Base-by-base conservation (phyloP, 2,888 invertebrate species). In the Drosophila hamatofila region DNA sequence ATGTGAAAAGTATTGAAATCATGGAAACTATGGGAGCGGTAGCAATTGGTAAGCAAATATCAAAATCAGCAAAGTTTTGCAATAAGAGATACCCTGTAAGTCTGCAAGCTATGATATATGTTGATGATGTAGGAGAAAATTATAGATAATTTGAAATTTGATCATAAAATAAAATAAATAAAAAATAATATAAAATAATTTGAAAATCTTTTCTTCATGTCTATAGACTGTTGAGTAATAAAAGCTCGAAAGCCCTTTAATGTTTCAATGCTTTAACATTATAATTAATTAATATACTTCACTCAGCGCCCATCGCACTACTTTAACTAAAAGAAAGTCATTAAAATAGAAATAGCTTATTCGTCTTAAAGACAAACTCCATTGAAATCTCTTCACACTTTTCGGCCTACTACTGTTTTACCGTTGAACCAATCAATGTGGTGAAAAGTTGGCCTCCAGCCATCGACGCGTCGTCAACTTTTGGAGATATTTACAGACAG, bases 381-480 rank as follows among this genome's bases (percentile, higher is more conserved):
- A 14, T 35, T 55, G 48, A 33, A 7, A 51, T 9, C 37, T 14
- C n/a, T 37, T 33, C 16, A 52, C 18, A 44, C 18, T 52, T 68
- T 33, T 69, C 62, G 63, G 79, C 70, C 75, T 65, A 69, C 64
- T 69, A 79, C 64, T 49, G 64, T 61, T 65, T 79, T 79, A 74
- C 75, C 79, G 80, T 70, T 79, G 25, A 48, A 11, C 79, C 61
- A 64, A 79, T 74, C 79, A 75, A 21, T 37, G 67, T 48, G 60
- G 75, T 71, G 75, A 80, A 81, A 80, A 81, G 75, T 71, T 66
- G 65, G 64, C 78, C 44, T 46, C 11, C 42, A 72, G 80, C 66
- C 59, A 48, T 48, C 63, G n/a, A 41, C 57, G 42, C 63, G n/a
- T 44, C 57, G 42, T 56, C 68, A 44, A 18, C 25, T 41, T 30